Evolutionary conservation across 53 echinoderm and acorn worm species (phyloP), one percentile per base, ranked within the genome.

Genomic region (Temnopleurus reevesii): DNA sequence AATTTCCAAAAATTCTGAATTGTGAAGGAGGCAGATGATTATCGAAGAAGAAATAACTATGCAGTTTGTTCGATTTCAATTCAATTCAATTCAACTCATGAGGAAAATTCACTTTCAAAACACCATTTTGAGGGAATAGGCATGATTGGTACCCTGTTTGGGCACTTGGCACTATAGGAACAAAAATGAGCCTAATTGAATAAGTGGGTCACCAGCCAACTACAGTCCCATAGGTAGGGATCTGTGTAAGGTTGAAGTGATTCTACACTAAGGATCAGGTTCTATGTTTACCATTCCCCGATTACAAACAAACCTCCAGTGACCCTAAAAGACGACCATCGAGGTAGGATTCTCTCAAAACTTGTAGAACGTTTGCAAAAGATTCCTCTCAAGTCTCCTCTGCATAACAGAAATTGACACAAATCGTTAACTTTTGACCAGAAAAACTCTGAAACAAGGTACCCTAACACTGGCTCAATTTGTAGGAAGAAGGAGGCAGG

Each of bases 161-260:
- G 19, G 36, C 41, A 41, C 8, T 8, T 38, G 21, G 0, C 33
- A 63, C 63, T 31, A 29, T 21, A 17, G 63, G 5, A 8, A 33
- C 33, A 34, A 63, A 15, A 4, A n/a, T 21, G 41, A 71, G 36
- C 38, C 71, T 21, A n/a, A 9, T 71, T 10, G n/a, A 41, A 13
- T n/a, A 41, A 71, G 6, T 41, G 71, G 19, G 71, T 71, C 71
- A 43, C 43, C 9, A 23, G n/a, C n/a, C n/a, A n/a, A n/a, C n/a
- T n/a, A n/a, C n/a, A n/a, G 71, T 71, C 71, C 71, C 43, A 71
- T 41, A 71, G 71, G 71, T 41, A 71, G 41, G 41, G 21, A n/a
- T 71, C 71, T 10, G 71, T 71, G 36, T 36, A 41, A 41, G 71
- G 41, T 71, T 38, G 38, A 13, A 38, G 41, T 71, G 71, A 38